Evolutionary conservation across 2,113 vertebrate genomes (phyloP), one percentile per base, ranked within the genome.

Genomic region (Coturnix japonica): DNA sequence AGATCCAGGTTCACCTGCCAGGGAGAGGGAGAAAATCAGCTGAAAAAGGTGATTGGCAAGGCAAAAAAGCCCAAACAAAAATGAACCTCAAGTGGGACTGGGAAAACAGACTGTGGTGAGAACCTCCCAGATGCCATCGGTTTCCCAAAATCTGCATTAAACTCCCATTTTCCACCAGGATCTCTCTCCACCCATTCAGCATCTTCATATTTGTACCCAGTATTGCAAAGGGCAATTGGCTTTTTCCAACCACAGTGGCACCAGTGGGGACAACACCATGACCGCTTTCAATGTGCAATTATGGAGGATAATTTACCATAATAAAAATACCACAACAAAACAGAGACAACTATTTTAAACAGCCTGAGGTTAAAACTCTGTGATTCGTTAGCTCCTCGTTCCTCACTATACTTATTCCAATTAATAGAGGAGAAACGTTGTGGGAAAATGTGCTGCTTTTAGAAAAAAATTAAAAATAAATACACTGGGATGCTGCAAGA

Each of bases 1-100:
- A 99, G 98, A 97, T 99, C 99, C 98, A 99, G 97, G 95, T 99
- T 99, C 96, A 99, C 98, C 99, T 99, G 93, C 88, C 66, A 91
- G 84, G 87, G 35, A 96, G 75, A 96, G 79, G 69, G 95, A 92
- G 94, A 96, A 88, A 61, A 72, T 0, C 4, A 41, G 5, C 35
- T 75, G 65, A n/a, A 83, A 64, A 67, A 0, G 0, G 22, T 0
- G 0, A 33, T 0, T 3, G 8, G 5, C 25, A 56, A 60, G 17
- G 17, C n/a, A 22, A 70, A 53, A 56, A 7, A 3, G 26, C 3
- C 8, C 4, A 12, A 74, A 46, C 6, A 46, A 51, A 28, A 87
- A 69, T 4, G 14, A 33, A 26, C 26, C 11, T 30, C 16, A 57
- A 85, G 35, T 5, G 25, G 23, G 14, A 39, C 8, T 16, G 31